Evolutionary conservation across 2,113 vertebrate species (phyloP), one percentile per base, ranked within the genome.

Genomic region (Hirundichthys speculiger): DNA sequence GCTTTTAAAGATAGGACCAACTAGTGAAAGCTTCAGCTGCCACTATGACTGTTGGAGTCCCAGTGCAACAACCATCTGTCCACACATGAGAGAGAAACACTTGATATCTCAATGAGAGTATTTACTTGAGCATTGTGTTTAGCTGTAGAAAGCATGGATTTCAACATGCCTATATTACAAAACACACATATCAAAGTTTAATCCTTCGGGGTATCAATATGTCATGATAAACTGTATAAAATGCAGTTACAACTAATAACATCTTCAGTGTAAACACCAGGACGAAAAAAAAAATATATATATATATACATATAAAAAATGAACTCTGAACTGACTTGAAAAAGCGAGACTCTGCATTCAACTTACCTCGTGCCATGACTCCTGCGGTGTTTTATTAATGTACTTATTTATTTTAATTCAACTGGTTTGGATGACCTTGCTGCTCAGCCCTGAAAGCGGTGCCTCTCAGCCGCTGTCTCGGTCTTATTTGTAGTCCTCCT

Each of bases 331-430:
- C 7, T 16, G 15, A 43, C n/a, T n/a, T n/a, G n/a, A n/a, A n/a
- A n/a, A n/a, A n/a, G n/a, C n/a, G n/a, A n/a, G n/a, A n/a, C n/a
- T n/a, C n/a, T n/a, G n/a, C n/a, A 9, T n/a, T 7, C 1, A 18
- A 45, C 88, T 77, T 70, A 90, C 88, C 69, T 84, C 86, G 73
- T 58, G 82, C 49, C 88, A 90, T 90, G 64, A 13, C 42, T 80
- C 34, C 69, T 47, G 71, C 20, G 58, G 45, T 54, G 22, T 5
- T 9, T 5, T 34, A 9, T 34, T 34, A n/a, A n/a, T n/a, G n/a
- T n/a, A n/a, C n/a, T 63, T 16, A 51, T 46, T 14, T 2, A 13
- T 6, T 18, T 47, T 14, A 2, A 14, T 5, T 14, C 9, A 25
- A 41, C 27, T 16, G 46, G 34, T 16, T 27, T 38, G 18, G 39